Conservation (phyloP, 1,140 invertebrate genomes). For the Cryptotermes secundus region DNA sequence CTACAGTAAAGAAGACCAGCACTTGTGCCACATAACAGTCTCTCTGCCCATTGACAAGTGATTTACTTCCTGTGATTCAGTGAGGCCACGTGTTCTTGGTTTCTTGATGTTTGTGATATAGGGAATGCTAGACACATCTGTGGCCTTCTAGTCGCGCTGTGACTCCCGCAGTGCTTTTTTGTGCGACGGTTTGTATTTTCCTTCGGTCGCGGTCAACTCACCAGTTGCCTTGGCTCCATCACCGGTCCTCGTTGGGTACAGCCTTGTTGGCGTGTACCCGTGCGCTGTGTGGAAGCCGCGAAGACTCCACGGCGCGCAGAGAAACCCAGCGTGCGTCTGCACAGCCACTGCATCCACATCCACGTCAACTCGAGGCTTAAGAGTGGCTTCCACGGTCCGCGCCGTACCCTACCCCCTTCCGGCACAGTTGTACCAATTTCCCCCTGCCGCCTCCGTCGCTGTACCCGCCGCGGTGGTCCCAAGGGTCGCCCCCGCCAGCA, state of each 20-base stretch:
- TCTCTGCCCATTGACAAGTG: background rate
- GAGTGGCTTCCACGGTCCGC: constrained; percentile 35
- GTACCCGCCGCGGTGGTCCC: background rate
- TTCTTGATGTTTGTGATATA: constrained; percentile 3
- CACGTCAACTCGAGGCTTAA: constrained; percentile 43
- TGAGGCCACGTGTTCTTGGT: no score
- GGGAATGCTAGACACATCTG: background rate
- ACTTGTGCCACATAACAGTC: no score
- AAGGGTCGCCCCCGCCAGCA: constrained; percentile 26
- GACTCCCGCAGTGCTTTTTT: background rate
- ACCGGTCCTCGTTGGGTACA: constrained; percentile 54
- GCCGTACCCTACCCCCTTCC: constrained; percentile 34
- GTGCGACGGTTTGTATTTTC: constrained; percentile 14
- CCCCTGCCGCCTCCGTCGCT: constrained; percentile 8
- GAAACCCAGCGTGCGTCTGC: constrained; percentile 41
- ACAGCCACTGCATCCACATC: constrained; percentile 30
- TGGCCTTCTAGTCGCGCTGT: background rate
- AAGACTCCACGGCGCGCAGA: constrained; percentile 39
- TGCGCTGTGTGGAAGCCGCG: constrained; percentile 56
- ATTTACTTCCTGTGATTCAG: background rate
- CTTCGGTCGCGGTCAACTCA: constrained; percentile 23
- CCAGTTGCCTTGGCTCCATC: constrained; percentile 44
- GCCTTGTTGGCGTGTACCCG: constrained; percentile 57
- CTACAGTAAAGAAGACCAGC: no score
- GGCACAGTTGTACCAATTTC: constrained; percentile 26